Evolutionary conservation across 2,797 vertebrate genomes (phyloP).

Genomic region (Cryptoblepharus egeriae): DNA sequence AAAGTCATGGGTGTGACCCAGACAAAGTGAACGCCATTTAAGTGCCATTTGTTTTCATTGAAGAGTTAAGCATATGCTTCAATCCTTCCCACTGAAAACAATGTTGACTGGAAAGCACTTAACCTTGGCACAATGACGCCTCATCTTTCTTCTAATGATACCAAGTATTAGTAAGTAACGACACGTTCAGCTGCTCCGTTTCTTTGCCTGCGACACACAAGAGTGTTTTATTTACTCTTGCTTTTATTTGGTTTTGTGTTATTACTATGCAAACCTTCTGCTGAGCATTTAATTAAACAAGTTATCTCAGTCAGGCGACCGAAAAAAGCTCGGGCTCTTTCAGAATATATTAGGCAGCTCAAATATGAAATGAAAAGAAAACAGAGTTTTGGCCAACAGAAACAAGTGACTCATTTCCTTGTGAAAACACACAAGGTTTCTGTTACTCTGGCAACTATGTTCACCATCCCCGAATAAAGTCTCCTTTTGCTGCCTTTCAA

Average conservation of each 20-base stretch:
- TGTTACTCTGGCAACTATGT: constrained; percentile 81
- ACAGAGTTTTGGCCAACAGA: constrained; percentile 80
- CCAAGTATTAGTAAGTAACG: constrained; percentile 23
- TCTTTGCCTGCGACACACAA: not conserved
- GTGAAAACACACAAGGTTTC: constrained; percentile 82
- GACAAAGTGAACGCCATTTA: not conserved
- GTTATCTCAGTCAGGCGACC: constrained; percentile 73
- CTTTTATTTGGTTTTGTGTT: constrained; percentile 65
- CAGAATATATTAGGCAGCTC: constrained; percentile 80
- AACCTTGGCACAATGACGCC: not conserved
- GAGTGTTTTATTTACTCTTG: constrained; percentile 51
- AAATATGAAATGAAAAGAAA: constrained; percentile 87
- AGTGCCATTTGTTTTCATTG: not conserved
- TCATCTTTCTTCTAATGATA: constrained; percentile 14
- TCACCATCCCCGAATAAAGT: constrained; percentile 76
- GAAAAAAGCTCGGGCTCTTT: constrained; percentile 73
- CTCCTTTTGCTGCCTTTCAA: constrained; percentile 71
- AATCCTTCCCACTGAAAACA: not conserved
- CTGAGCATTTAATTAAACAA: constrained; percentile 76
- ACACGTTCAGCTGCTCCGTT: constrained; percentile 24
- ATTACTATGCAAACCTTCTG: constrained; percentile 68
- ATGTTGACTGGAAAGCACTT: constrained; percentile 16
- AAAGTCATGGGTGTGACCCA: not conserved
- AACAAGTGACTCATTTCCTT: constrained; percentile 87
- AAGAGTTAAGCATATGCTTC: not conserved